phyloP scores from a whole-genome alignment of 2,113 vertebrate genomes.

The Numida meleagris region DNA sequence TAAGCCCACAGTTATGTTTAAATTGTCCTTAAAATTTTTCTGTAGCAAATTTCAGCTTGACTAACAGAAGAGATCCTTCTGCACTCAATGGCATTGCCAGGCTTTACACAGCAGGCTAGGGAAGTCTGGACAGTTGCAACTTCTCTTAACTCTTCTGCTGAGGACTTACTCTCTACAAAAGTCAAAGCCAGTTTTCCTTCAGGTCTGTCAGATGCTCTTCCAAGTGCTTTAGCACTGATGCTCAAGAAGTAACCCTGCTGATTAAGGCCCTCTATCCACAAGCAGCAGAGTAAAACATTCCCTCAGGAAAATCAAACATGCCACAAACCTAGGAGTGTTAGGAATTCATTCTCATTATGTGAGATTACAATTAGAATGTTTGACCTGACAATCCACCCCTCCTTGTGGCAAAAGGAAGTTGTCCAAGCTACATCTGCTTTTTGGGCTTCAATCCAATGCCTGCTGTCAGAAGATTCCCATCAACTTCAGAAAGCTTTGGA shows the following conservation, averaged over 20 bases:
- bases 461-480: constrained; percentile 18
- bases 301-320: background rate
- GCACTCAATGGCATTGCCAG: background rate
- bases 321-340: background rate
- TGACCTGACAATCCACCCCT: background rate
- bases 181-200: background rate
- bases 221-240: background rate
- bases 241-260: background rate
- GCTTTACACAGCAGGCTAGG: background rate
- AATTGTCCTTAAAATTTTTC: background rate
- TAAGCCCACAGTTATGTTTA: background rate
- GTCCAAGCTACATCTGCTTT: constrained; percentile 19
- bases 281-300: background rate
- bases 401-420: background rate
- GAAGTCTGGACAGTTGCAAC: background rate
- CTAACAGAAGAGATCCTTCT: background rate
- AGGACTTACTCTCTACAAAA: background rate
- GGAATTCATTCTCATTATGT: background rate
- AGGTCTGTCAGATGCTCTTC: background rate
- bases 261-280: background rate
- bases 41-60: background rate
- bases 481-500: constrained; percentile 14
- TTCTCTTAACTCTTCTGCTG: background rate
- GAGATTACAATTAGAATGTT: background rate
- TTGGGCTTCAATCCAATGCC: constrained; percentile 21